phyloP scores from a whole-genome alignment of 2,888 invertebrate genomes.

The Cotesia congregata region DNA sequence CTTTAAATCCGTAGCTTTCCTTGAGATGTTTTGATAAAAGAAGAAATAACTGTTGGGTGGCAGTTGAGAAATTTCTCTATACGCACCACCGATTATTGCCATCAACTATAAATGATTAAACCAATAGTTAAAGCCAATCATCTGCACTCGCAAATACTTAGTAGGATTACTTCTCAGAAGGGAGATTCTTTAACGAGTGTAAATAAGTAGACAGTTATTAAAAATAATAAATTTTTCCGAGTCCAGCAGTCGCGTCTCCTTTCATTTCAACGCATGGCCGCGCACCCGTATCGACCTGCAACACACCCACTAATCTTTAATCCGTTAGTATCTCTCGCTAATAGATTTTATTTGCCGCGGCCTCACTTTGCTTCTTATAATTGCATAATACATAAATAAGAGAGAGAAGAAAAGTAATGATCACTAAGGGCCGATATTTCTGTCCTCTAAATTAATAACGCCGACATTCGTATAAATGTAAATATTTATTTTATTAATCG shows the following conservation, averaged over 20 bases:
- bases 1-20: not conserved
- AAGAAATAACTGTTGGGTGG: not conserved
- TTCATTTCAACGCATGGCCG: conserved; percentile 69
- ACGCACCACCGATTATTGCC: conserved; percentile 68
- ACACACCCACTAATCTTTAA: conserved; percentile 67
- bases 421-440: conserved; percentile 16
- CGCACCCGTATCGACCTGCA: conserved; percentile 62
- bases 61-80: conserved; percentile 44
- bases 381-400: conserved; percentile 24
- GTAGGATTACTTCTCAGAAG: too few relatives aligned
- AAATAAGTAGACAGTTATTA: conserved; percentile 25
- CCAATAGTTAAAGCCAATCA: not conserved
- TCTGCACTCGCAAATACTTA: not conserved
- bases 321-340: conserved; percentile 50
- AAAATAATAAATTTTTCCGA: conserved; percentile 10
- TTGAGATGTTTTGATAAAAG: not conserved
- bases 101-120: conserved; percentile 49
- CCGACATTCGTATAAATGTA: conserved; percentile 9
- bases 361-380: conserved; percentile 18
- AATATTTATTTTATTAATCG: not conserved
- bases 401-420: conserved; percentile 33
- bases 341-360: conserved; percentile 25
- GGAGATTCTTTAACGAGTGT: conserved; percentile 17
- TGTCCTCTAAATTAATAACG: not conserved
- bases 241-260: conserved; percentile 62